These are phyloP conservation scores for Dallia pectoralis DNA, from an alignment of 2,797 vertebrate genomes.

Conservation along the genomic window DNA sequence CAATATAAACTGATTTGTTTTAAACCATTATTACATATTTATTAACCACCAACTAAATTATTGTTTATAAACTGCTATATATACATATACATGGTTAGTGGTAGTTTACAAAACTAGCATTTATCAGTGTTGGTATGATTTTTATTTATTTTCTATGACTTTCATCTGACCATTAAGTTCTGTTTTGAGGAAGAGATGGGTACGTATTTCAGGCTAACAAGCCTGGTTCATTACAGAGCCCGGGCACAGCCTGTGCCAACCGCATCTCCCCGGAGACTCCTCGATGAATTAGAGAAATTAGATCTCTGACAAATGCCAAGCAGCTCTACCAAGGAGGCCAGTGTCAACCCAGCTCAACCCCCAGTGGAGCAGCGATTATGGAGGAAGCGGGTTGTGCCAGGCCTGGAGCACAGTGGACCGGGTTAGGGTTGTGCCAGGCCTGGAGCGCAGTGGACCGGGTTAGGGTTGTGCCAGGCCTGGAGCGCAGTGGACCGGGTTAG, in stretches of 20 bases:
- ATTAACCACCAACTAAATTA: no score
- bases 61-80: neutral
- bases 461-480: slow-evolving; percentile 3
- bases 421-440: no score
- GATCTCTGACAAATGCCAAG: slow-evolving; percentile 77
- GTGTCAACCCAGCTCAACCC: slow-evolving; percentile 55
- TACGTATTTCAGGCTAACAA: neutral
- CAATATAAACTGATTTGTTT: no score
- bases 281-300: slow-evolving; percentile 79
- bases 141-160: neutral
- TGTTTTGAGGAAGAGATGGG: no score
- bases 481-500: no score
- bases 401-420: slow-evolving; percentile 53
- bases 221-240: slow-evolving; percentile 15
- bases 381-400: slow-evolving; percentile 68
- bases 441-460: no score
- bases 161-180: neutral
- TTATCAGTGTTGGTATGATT: neutral
- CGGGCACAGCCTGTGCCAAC: slow-evolving; percentile 69
- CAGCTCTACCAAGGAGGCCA: slow-evolving; percentile 63
- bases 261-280: slow-evolving; percentile 69
- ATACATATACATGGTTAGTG: neutral
- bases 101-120: neutral
- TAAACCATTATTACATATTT: no score
- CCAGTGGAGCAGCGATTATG: slow-evolving; percentile 75